Evolutionary conservation across 1,140 invertebrate species (phyloP).

Genomic region (Bactericera cockerelli): DNA sequence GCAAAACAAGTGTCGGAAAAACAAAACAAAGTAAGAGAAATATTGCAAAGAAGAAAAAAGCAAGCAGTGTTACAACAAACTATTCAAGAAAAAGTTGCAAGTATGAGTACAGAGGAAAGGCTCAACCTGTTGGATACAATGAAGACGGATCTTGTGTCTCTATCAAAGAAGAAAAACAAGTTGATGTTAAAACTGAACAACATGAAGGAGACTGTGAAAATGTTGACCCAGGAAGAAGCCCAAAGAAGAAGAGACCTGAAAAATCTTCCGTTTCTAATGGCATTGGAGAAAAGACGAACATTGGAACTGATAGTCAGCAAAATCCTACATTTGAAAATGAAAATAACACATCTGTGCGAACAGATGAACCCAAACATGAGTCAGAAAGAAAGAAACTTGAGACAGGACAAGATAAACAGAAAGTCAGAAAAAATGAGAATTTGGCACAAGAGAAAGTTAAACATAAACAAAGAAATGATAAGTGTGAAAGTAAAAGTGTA

Average conservation of each 20-base stretch:
- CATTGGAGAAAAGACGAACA: background rate
- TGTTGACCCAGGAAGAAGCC: background rate
- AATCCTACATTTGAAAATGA: background rate
- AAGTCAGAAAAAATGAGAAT: background rate
- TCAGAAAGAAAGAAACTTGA: background rate
- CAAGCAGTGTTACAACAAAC: background rate
- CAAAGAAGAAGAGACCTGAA: background rate
- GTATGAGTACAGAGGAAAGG: background rate
- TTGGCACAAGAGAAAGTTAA: background rate
- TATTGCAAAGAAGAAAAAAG: background rate
- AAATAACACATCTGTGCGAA: background rate
- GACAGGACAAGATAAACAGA: background rate
- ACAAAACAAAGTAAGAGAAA: background rate
- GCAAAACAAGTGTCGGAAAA: background rate
- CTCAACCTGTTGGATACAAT: background rate
- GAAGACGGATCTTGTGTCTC: background rate
- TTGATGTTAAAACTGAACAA: background rate
- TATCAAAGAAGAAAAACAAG: background rate
- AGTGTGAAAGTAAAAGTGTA: background rate
- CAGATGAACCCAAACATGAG: background rate
- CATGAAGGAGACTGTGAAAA: background rate
- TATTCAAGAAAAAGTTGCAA: background rate
- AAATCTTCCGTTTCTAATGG: conserved; percentile 2
- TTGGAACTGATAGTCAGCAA: background rate
- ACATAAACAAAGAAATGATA: background rate